Percentiles rank a stretch among this genome's conserved stretches.
Conservation (phyloP, 2,888 invertebrate genomes). For the Hipparchia semele region DNA sequence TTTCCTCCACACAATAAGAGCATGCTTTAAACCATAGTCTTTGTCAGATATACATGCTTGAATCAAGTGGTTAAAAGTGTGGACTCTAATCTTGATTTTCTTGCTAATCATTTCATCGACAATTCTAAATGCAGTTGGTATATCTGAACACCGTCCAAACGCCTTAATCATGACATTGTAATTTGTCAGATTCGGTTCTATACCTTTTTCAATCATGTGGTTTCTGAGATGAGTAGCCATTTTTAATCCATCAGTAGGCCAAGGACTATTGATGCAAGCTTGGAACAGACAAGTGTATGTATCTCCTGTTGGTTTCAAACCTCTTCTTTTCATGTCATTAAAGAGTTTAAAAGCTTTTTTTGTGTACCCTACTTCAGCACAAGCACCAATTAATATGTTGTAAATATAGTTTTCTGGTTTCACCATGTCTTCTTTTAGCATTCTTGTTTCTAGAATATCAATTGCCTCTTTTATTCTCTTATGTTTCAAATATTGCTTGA, state of each 20-base stretch:
- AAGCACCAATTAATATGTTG: conserved; percentile 91
- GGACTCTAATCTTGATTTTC: conserved; percentile 82
- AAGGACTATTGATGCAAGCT: conserved; percentile 92
- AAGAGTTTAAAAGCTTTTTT: conserved; percentile 93
- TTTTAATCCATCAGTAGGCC: conserved; percentile 85
- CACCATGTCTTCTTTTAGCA: conserved; percentile 90
- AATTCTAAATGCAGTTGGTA: conserved; percentile 89
- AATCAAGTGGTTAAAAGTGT: conserved; percentile 90
- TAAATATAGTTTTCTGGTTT: conserved; percentile 91
- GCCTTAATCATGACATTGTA: conserved; percentile 97
- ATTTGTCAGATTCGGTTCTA: conserved; percentile 88
- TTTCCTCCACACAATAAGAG: conserved; percentile 93
- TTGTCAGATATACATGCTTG: conserved; percentile 93
- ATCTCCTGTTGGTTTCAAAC: conserved; percentile 85
- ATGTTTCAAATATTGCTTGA: conserved; percentile 85
- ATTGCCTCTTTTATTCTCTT: conserved; percentile 90
- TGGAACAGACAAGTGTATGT: conserved; percentile 94
- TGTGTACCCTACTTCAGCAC: conserved; percentile 92
- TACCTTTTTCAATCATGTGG: conserved; percentile 86
- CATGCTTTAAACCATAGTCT: conserved; percentile 91
- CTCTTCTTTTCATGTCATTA: conserved; percentile 91
- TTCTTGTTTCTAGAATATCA: conserved; percentile 88
- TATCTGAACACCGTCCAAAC: conserved; percentile 92
- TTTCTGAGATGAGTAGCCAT: conserved; percentile 86
- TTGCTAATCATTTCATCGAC: conserved; percentile 92